phyloP scores from a whole-genome alignment of 1,140 invertebrate genomes.

The Temnothorax curvispinosus region DNA sequence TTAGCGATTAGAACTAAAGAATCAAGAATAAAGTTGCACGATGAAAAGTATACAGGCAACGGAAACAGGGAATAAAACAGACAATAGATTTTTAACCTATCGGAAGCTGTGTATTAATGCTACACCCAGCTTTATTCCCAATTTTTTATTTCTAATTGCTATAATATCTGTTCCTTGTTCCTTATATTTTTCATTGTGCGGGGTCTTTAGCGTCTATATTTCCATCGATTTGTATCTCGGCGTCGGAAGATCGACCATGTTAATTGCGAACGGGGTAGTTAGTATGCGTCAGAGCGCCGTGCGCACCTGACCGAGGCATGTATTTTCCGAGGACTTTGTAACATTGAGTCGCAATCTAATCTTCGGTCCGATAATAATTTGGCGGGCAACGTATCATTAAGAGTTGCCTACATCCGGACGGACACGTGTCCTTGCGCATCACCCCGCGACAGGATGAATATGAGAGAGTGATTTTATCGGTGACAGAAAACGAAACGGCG shows the following conservation, averaged over 20 bases:
- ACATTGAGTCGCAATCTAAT: slow-evolving; percentile 33
- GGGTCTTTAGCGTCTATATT: neutral
- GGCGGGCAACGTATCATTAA: slow-evolving; percentile 47
- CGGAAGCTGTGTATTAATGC: too few species aligned
- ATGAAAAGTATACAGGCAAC: too few species aligned
- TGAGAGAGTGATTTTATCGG: slow-evolving; percentile 4
- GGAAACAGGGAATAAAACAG: too few species aligned
- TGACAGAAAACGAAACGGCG: neutral
- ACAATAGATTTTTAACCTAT: too few species aligned
- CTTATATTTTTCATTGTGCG: too few species aligned
- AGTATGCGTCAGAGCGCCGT: neutral
- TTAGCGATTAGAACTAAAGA: neutral
- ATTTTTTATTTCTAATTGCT: too few species aligned
- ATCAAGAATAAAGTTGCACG: too few species aligned
- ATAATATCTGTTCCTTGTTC: too few species aligned
- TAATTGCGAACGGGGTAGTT: slow-evolving; percentile 29
- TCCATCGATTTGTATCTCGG: slow-evolving; percentile 4
- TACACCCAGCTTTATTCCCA: too few species aligned
- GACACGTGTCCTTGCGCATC: slow-evolving; percentile 36
- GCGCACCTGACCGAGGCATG: neutral
- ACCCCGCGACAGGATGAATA: neutral
- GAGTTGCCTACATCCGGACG: slow-evolving; percentile 55
- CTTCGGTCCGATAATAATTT: slow-evolving; percentile 51
- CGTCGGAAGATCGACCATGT: neutral
- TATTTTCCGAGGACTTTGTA: slow-evolving; percentile 51